These are phyloP conservation scores for Subacronicta megacephala DNA, from an alignment of 2,888 invertebrate genomes.

Conservation along the genomic window DNA sequence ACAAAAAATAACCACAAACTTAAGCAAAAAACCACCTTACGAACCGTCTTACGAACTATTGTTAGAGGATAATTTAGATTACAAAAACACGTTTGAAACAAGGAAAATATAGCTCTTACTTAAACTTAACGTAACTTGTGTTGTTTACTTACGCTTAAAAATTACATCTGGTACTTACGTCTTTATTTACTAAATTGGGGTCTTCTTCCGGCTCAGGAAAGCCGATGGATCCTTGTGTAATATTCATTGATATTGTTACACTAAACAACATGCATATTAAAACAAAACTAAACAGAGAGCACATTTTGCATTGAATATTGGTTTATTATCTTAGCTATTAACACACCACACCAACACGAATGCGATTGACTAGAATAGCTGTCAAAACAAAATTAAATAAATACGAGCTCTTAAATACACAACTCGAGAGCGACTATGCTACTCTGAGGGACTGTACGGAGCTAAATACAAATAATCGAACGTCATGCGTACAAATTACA, in stretches of 20 bases:
- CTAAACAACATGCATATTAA: conserved; percentile 57
- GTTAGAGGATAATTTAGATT: conserved; percentile 19
- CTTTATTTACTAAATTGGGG: conserved; percentile 72
- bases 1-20: conserved; percentile 19
- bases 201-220: conserved; percentile 84
- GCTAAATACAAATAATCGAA: conserved; percentile 64
- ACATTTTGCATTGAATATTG: conserved; percentile 54
- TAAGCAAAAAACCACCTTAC: conserved; percentile 25
- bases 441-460: conserved; percentile 57
- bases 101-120: conserved; percentile 42
- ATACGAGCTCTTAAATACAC: conserved; percentile 51
- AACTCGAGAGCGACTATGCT: conserved; percentile 63
- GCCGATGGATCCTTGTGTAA: conserved; percentile 71
- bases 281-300: conserved; percentile 50
- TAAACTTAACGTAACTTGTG: too few species aligned
- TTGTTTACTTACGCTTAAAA: conserved; percentile 1
- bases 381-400: conserved; percentile 23
- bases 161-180: conserved; percentile 67
- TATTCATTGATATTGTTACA: conserved; percentile 58
- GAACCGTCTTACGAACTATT: conserved; percentile 9
- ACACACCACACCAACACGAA: conserved; percentile 14
- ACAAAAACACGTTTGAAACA: conserved; percentile 26
- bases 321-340: background rate
- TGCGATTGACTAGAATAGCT: conserved; percentile 38
- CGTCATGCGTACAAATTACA: conserved; percentile 68